Evolutionary conservation across 2,888 invertebrate species (phyloP).

Genomic region (Apamea anceps): DNA sequence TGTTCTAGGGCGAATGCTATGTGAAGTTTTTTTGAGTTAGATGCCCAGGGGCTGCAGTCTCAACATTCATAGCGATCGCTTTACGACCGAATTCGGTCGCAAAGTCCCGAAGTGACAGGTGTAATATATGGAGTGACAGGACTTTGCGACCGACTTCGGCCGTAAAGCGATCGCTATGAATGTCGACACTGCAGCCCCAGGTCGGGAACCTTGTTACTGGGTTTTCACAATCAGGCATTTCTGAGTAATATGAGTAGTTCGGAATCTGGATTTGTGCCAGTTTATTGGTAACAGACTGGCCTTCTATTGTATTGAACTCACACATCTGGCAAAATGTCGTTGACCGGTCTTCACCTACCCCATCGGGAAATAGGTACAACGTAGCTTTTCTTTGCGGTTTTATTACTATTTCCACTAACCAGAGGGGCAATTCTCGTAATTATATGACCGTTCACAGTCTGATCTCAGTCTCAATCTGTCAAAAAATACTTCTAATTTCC

Average conservation of each 20-base stretch:
- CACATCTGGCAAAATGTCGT: not conserved
- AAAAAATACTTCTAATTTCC: too few species aligned
- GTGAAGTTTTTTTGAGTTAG: not conserved
- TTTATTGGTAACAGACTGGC: not conserved
- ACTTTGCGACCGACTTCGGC: too few species aligned
- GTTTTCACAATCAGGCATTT: not conserved
- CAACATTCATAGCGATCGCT: too few species aligned
- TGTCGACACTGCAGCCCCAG: not conserved
- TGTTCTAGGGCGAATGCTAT: not conserved
- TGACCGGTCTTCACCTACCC: too few species aligned
- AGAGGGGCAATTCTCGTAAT: too few species aligned
- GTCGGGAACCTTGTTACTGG: accelerated
- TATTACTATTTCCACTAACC: not conserved
- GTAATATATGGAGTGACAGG: too few species aligned
- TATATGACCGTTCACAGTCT: too few species aligned
- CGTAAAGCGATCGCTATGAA: too few species aligned
- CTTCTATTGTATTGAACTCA: not conserved
- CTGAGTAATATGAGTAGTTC: not conserved
- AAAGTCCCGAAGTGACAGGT: too few species aligned
- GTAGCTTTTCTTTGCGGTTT: not conserved
- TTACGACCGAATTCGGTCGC: too few species aligned
- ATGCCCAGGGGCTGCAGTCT: too few species aligned
- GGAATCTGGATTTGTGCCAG: not conserved
- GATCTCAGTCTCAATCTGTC: too few species aligned
- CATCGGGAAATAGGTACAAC: not conserved